Conservation (phyloP, 2,797 vertebrate genomes). For the Ara ararauna region DNA sequence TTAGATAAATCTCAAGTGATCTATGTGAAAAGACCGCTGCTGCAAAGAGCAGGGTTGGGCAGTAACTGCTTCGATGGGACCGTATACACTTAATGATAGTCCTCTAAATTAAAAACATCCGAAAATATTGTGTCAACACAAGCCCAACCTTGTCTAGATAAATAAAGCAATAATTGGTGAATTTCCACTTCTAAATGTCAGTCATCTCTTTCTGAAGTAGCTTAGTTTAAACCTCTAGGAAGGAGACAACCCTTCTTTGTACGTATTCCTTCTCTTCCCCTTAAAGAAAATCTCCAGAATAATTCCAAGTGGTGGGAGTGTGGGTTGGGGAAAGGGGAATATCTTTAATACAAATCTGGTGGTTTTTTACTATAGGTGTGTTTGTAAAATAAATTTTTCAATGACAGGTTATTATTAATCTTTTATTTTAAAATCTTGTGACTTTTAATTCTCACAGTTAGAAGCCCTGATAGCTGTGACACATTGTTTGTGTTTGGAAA, state of each 20-base stretch:
- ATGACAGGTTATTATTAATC: neutral
- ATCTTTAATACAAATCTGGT: neutral
- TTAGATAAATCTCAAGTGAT: neutral
- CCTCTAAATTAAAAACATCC: neutral
- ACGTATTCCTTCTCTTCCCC: neutral
- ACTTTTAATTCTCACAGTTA: conserved; percentile 74
- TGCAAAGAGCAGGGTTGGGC: neutral
- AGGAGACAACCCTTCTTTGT: neutral
- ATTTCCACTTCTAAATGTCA: neutral
- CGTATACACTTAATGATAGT: neutral
- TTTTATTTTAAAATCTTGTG: neutral
- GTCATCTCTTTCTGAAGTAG: neutral
- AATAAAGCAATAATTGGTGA: neutral
- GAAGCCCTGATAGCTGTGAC: conserved; percentile 81
- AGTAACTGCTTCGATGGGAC: neutral
- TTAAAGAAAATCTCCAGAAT: neutral
- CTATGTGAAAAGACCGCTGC: neutral
- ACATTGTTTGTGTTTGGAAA: conserved; percentile 83
- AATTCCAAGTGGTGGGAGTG: neutral
- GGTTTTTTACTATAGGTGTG: neutral
- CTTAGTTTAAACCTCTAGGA: neutral
- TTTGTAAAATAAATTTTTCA: neutral
- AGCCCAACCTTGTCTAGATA: neutral
- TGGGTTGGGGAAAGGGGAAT: neutral
- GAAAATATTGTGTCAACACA: neutral